Evolutionary conservation across 2,888 invertebrate species (phyloP).

Genomic region (Protophormia terraenovae): DNA sequence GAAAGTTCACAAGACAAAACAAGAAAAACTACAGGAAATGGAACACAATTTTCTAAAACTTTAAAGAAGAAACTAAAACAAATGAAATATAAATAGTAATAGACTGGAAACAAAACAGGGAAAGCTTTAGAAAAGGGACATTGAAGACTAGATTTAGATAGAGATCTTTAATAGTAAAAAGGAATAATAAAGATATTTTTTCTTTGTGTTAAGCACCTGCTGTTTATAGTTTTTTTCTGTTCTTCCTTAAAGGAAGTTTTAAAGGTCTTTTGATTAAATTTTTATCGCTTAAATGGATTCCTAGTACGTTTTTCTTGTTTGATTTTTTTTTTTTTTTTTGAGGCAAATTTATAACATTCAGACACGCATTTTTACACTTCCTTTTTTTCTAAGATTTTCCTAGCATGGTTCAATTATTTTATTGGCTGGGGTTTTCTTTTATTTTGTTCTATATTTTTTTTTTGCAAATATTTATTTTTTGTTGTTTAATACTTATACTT

Average conservation of each 20-base stretch:
- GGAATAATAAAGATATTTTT: not conserved
- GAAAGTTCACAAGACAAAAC: not conserved
- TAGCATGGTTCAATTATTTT: slow-evolving; percentile 1
- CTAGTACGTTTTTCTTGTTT: not conserved
- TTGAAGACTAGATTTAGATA: not conserved
- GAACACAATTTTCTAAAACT: not conserved
- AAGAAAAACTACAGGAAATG: not conserved
- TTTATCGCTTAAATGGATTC: slow-evolving; percentile 15
- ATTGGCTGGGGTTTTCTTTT: not conserved
- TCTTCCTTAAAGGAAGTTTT: not conserved
- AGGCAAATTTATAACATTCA: slow-evolving; percentile 52
- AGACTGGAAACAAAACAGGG: not conserved
- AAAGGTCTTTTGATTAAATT: slow-evolving; percentile 45
- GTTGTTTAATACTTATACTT: not conserved
- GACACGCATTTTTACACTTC: slow-evolving; percentile 48
- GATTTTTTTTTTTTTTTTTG: not conserved
- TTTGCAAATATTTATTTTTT: not conserved
- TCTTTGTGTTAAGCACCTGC: not conserved
- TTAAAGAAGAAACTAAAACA: not conserved
- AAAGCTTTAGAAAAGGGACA: not conserved
- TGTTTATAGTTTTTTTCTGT: not conserved
- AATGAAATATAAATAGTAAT: not conserved
- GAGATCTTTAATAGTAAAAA: not conserved
- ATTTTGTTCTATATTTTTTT: not conserved
- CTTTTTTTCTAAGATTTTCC: not conserved